A percentile compares a stretch with the other conserved stretches of the same genome.
phyloP scores from a whole-genome alignment of 1,140 invertebrate genomes.

The Rhagoletis zephyria region DNA sequence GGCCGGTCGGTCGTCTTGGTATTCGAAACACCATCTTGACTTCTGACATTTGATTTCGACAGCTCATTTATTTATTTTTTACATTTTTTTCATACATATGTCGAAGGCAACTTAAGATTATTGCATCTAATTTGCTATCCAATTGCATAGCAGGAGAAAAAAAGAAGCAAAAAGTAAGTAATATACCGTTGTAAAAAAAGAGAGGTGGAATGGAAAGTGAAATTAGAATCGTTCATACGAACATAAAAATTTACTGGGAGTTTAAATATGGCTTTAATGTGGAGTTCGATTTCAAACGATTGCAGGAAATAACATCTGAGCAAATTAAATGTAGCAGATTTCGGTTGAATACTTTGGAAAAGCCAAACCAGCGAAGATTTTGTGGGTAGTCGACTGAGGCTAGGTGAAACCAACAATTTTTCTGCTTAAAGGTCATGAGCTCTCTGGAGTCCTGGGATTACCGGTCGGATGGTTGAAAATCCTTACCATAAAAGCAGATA shows the following conservation, averaged over 20 bases:
- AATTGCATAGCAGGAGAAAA: neutral
- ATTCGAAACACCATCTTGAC: constrained; percentile 41
- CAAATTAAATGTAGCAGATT: neutral
- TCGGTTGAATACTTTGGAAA: no score
- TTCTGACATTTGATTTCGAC: constrained; percentile 49
- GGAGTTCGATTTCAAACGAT: neutral
- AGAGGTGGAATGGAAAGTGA: neutral
- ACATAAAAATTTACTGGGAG: neutral
- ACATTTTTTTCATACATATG: neutral
- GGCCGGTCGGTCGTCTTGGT: neutral
- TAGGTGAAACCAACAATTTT: no score
- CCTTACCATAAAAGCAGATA: no score
- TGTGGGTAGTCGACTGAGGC: no score
- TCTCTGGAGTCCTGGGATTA: no score
- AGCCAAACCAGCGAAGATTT: no score
- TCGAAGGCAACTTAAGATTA: neutral
- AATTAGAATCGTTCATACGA: neutral
- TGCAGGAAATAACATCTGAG: neutral
- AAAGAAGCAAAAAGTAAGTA: neutral
- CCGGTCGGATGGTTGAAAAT: no score
- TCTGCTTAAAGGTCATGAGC: no score
- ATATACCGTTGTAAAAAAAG: constrained; percentile 4
- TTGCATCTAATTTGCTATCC: constrained; percentile 50
- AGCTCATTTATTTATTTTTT: constrained; percentile 23
- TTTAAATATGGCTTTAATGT: constrained; percentile 13